phyloP scores from a whole-genome alignment of 2,113 vertebrate genomes.

The Kryptolebias marmoratus region DNA sequence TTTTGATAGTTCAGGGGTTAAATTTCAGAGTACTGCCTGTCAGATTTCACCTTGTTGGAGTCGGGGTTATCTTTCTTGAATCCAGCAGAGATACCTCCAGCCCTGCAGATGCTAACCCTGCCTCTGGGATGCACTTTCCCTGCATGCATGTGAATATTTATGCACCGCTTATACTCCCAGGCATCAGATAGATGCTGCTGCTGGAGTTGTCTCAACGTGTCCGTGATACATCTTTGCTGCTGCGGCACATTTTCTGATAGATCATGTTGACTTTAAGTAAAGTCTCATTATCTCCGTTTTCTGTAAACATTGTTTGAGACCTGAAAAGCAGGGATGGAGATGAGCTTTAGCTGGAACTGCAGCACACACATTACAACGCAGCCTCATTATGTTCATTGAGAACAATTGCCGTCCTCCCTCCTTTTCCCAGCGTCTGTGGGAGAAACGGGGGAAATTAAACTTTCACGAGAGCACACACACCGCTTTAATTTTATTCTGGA shows the following conservation, averaged over 20 bases:
- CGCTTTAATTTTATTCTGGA: neutral
- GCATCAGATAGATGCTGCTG: too few species aligned
- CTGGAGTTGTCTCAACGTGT: neutral
- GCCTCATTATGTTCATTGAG: slow-evolving; percentile 31
- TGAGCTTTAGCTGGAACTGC: slow-evolving; percentile 33
- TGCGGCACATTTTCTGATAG: neutral
- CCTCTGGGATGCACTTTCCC: neutral
- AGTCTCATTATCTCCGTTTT: neutral
- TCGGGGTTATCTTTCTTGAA: neutral
- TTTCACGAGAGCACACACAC: neutral
- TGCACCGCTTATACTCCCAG: neutral
- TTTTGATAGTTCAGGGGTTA: neutral
- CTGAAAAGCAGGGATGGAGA: neutral
- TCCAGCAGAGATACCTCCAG: neutral
- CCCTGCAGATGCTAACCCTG: neutral
- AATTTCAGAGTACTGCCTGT: neutral
- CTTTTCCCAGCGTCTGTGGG: slow-evolving; percentile 13
- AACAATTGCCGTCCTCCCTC: slow-evolving; percentile 3
- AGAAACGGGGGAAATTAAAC: slow-evolving; percentile 6
- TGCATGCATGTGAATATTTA: neutral
- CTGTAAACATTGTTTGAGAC: neutral
- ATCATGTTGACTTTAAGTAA: neutral
- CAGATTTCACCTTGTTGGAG: neutral
- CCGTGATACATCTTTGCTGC: neutral
- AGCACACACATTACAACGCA: slow-evolving; percentile 8